Conservation (phyloP, 2,888 invertebrate species). For the Embidobia sp. region DNA sequence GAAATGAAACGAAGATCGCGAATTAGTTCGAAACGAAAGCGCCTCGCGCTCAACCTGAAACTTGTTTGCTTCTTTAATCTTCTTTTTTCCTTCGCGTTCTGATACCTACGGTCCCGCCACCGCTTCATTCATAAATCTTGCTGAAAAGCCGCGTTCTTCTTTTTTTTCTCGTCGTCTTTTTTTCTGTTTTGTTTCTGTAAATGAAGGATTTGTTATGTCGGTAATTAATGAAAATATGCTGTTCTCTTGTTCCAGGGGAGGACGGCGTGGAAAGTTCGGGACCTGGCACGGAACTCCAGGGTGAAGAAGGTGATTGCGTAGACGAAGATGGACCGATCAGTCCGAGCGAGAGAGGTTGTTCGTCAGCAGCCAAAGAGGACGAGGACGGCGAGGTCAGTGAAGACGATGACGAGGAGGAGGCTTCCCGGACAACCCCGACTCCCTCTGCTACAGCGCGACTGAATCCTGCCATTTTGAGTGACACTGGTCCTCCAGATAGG, state of each 20-base stretch:
- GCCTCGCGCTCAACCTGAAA: slow-evolving; percentile 33
- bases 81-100: slow-evolving; percentile 14
- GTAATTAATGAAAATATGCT: slow-evolving; percentile 26
- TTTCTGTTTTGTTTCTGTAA: too few species aligned
- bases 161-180: too few species aligned
- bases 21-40: slow-evolving; percentile 60
- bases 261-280: slow-evolving; percentile 80
- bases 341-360: slow-evolving; percentile 81
- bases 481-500: slow-evolving; percentile 76
- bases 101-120: background rate
- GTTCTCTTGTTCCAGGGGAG: slow-evolving; percentile 83
- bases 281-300: slow-evolving; percentile 81
- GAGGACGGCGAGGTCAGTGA: slow-evolving; percentile 82
- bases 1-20: slow-evolving; percentile 66
- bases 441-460: slow-evolving; percentile 76
- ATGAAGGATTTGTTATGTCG: background rate
- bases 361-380: slow-evolving; percentile 81
- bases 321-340: slow-evolving; percentile 84
- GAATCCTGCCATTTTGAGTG: slow-evolving; percentile 77
- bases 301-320: slow-evolving; percentile 85
- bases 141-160: slow-evolving; percentile 7
- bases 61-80: slow-evolving; percentile 43
- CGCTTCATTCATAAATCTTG: slow-evolving; percentile 27
- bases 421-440: slow-evolving; percentile 73
- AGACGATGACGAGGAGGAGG: slow-evolving; percentile 78